Evolutionary conservation across 2,888 invertebrate species (phyloP), one percentile per base, ranked within the genome.

Genomic region (Amiota minor): DNA sequence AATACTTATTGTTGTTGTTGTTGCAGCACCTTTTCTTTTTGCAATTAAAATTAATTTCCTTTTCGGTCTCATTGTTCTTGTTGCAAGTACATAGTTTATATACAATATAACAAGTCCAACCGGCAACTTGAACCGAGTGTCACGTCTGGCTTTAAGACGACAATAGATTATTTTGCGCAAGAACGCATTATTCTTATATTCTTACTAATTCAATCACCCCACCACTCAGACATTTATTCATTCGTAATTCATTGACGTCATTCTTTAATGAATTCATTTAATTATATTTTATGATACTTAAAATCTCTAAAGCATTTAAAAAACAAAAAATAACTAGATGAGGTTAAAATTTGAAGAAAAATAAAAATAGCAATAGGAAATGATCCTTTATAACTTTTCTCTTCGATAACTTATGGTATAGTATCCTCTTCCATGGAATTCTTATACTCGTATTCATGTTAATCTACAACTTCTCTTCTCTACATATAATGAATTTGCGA

Each of bases 31-130:
- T 16, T n/a, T 46, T 14, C 45, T 64, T 77, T 56, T 73, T 76
- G 76, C 81, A 85, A 84, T 83, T 82, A 73, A 81, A 80, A 80
- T 78, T 78, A 80, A 79, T 84, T 82, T 45, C 73, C 68, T 65
- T 50, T 76, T 68, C 71, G 76, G 79, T 76, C 68, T 75, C 74
- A 76, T 80, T 85, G 77, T 81, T 76, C 65, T 72, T 65, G 73
- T 16, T 62, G 72, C 53, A 45, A 35, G 8, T 35, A 35, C 35
- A 35, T 35, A 35, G 35, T 23, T 23, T 23, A 23, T 23, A 2
- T 23, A 23, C 3, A 23, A 23, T 23, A 23, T 2, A 23, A 23
- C 23, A 23, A 23, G 23, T 35, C 35, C 35, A 35, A 35, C 35
- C 35, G 35, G 35, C 35, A 8, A 35, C 35, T 6, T 35, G 35